Evolutionary conservation across 35 echinoderm and acorn worm genomes (phyloP), one percentile per base, ranked within the genome.

Genomic region (Apostichopus californicus): DNA sequence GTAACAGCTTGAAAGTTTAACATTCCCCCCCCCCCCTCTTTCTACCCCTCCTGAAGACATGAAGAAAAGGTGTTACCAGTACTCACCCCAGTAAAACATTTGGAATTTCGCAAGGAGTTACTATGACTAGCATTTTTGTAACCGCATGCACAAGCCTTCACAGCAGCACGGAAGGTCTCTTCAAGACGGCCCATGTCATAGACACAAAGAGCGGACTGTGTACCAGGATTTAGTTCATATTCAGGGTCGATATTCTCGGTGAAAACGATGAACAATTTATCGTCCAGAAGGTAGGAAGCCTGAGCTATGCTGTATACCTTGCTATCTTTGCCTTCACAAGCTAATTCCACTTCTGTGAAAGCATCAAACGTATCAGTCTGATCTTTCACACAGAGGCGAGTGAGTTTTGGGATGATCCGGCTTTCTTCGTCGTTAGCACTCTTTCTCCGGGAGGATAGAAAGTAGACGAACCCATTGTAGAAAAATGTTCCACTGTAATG

Each of bases 131-230:
- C n/a, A 57, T 13, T 57, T 5, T 55, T 54, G 18, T 57, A 17
- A 68, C 10, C 1, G 53, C 86, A 88, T 18, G 59, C 86, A 88
- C 86, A 88, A 22, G 58, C 66, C 56, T 70, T 7, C 23, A 24
- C 15, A 88, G 55, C 22, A 10, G 18, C 60, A 18, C 11, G 5
- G 60, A 88, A 88, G 15, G 18, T 73, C 10, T 70, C 66, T 73
- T 28, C 86, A 23, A 88, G 18, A 52, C 6, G 20, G 15, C 59
- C 70, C 86, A 88, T 88, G 61, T 88, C 70, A 56, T 88, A 88
- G 21, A 88, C 46, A 72, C 86, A 88, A 9, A 88, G 86, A 68
- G 86, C 86, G 17, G 83, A 87, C 83, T 61, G 55, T 61, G 86
- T 17, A 15, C 11, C 56, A 71, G 86, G 86, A 22, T 88, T 88